phyloP scores from a whole-genome alignment of 2,888 invertebrate genomes.

The Lathronympha strigana region DNA sequence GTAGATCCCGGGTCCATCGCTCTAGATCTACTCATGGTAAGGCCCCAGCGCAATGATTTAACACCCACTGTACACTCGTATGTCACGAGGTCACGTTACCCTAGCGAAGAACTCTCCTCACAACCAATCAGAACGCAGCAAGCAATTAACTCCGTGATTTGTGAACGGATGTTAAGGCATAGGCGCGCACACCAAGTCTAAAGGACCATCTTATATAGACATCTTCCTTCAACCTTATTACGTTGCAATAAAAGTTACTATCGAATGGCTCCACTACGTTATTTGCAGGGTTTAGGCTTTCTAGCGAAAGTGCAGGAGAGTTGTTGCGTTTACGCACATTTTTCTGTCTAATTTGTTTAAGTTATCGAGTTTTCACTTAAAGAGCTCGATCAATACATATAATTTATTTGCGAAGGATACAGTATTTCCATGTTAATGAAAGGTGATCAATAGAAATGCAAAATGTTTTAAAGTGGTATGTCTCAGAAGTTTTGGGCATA shows the following conservation, averaged over 20 bases:
- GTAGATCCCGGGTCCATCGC: too few species aligned
- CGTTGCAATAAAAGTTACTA: not conserved
- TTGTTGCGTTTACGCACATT: constrained; percentile 26
- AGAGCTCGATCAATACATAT: not conserved
- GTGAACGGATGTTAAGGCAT: constrained; percentile 32
- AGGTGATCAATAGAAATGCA: too few species aligned
- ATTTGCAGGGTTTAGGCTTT: constrained; percentile 21
- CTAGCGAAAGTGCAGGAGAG: constrained; percentile 25
- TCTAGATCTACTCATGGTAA: too few species aligned
- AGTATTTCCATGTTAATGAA: not conserved
- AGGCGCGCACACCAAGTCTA: constrained; percentile 24
- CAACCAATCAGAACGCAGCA: not conserved
- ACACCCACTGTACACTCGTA: too few species aligned
- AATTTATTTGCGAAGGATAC: not conserved
- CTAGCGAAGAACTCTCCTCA: not conserved
- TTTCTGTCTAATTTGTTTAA: constrained; percentile 31
- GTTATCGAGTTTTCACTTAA: constrained; percentile 17
- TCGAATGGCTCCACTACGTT: not conserved
- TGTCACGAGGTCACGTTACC: not conserved
- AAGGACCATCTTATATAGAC: not conserved
- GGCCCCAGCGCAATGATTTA: too few species aligned
- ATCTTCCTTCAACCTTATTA: not conserved
- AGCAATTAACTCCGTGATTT: constrained; percentile 31
- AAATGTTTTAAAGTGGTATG: too few species aligned
- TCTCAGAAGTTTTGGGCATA: too few species aligned